A percentile compares a stretch with the other conserved stretches of the same genome.
These are phyloP conservation scores for Brachionus angularis DNA, from an alignment of 1,140 invertebrate genomes.

Conservation along the genomic window DNA sequence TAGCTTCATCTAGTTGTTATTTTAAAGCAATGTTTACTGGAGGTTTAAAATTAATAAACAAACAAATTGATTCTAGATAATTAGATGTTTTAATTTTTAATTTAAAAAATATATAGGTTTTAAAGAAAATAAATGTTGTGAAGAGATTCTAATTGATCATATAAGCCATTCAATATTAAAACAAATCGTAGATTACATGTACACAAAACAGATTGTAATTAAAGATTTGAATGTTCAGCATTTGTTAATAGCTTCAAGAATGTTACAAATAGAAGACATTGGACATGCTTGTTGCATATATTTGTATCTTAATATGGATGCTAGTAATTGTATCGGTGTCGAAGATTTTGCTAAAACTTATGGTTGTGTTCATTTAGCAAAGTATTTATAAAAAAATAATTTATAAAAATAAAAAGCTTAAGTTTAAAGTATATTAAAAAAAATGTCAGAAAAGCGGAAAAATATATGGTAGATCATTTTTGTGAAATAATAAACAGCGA, in stretches of 20 bases:
- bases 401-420: constrained; percentile 77
- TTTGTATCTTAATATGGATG: constrained; percentile 79
- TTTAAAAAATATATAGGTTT: too few species aligned
- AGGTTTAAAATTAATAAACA: too few species aligned
- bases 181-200: constrained; percentile 79
- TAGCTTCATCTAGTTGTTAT: constrained; percentile 55
- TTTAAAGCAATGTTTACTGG: constrained; percentile 89
- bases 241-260: constrained; percentile 80
- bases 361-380: constrained; percentile 72
- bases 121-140: constrained; percentile 55
- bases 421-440: too few species aligned
- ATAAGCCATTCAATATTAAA: constrained; percentile 79
- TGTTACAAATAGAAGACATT: constrained; percentile 86
- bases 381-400: constrained; percentile 77
- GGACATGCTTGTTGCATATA: constrained; percentile 84
- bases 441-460: constrained; percentile 63
- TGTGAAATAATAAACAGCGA: constrained; percentile 81
- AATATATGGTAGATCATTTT: constrained; percentile 84
- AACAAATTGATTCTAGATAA: too few species aligned
- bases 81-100: too few species aligned
- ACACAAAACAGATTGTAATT: constrained; percentile 78
- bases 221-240: constrained; percentile 86
- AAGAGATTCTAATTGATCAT: constrained; percentile 73
- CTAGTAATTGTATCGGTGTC: constrained; percentile 87
- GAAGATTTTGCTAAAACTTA: constrained; percentile 85